Evolutionary conservation across 1,140 invertebrate species (phyloP), one percentile per base, ranked within the genome.

Genomic region (Ips nitidus): DNA sequence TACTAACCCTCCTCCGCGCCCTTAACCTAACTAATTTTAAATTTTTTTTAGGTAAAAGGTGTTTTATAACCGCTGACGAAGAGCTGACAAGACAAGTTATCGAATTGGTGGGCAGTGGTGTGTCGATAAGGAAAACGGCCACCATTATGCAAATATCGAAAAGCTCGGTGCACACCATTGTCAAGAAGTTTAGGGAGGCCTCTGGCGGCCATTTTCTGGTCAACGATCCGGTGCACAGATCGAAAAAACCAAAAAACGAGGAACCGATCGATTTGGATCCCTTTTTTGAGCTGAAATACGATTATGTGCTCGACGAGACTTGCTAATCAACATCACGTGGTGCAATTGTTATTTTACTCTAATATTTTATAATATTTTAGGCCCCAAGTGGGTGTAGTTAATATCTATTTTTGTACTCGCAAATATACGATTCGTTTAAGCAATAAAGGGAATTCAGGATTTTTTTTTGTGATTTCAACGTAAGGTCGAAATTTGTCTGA

Each of bases 81-180:
- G 58, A 62, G 22, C 7, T 69, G 6, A 41, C 56, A 8, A 2
- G 52, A 22, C 8, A 53, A 63, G 59, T 40, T 8, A 56, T 69
- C 2, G 59, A 61, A 8, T 41, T 69, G 38, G 52, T 69, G 3
- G 45, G 45, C 43, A 47, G 39, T 45, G 66, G 66, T 1, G 37
- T 43, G 6, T 69, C 66, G 3, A 69, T 69, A 22, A 61, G 66
- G 39, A 69, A 69, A 53, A 40, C 66, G 3, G 66, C 66, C 41
- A 43, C 47, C 2, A 63, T 61, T 22, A 45, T 69, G 58, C n/a
- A 69, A 38, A 69, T 69, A 39, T 62, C 58, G 4, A 69, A 69
- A 69, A 69, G 66, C 7, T 61, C 66, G 3, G 58, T 69, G 40
- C 66, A 69, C 7, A 55, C 66, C 37, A 63, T 69, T 4, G 57